These are phyloP conservation scores for Limanda limanda DNA, from an alignment of 2,113 vertebrate species.

Conservation along the genomic window DNA sequence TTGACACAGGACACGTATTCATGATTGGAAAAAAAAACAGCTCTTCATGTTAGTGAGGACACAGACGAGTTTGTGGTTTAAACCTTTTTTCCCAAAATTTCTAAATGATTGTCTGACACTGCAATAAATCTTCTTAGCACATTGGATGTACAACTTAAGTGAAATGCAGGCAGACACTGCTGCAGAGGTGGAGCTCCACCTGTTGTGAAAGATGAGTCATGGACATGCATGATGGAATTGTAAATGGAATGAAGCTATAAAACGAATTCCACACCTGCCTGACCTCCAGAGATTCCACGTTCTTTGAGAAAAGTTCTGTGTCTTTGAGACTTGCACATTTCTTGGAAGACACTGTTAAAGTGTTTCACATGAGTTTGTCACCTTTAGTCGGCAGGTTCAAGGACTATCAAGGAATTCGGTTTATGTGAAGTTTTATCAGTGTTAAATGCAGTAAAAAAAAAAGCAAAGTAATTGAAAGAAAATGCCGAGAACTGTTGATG, in stretches of 20 bases:
- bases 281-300: too few relatives aligned
- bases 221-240: background rate
- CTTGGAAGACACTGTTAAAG: slow-evolving; percentile 3
- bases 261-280: background rate
- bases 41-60: too few relatives aligned
- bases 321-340: slow-evolving; percentile 4
- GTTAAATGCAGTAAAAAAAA: slow-evolving; percentile 27
- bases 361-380: slow-evolving; percentile 2
- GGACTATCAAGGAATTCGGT: background rate
- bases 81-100: too few relatives aligned
- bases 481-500: slow-evolving; percentile 13
- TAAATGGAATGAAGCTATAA: background rate
- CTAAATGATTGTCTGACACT: background rate
- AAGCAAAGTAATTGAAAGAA: slow-evolving; percentile 1
- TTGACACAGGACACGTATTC: too few relatives aligned
- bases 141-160: background rate
- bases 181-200: background rate
- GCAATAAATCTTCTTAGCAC: too few relatives aligned
- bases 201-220: background rate
- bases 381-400: slow-evolving; percentile 4
- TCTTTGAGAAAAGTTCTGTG: background rate
- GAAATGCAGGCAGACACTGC: background rate
- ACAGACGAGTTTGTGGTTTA: too few relatives aligned
- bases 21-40: too few relatives aligned
- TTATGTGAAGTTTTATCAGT: slow-evolving; percentile 34